Conservation (phyloP, 2,888 invertebrate species). For the Trimorus sp. region DNA sequence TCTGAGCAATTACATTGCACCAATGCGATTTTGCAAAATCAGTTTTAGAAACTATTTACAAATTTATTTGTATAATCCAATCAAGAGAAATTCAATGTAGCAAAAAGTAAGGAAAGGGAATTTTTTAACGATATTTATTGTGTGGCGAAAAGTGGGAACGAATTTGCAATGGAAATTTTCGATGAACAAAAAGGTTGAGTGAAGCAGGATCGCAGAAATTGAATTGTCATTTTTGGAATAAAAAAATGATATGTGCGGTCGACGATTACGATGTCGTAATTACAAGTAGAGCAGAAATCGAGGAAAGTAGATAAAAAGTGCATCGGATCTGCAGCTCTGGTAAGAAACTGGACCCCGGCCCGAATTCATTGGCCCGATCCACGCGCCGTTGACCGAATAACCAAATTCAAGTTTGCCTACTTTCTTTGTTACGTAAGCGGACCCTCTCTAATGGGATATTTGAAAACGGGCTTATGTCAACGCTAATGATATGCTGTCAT, state of each 20-base stretch:
- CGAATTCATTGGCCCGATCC: constrained; percentile 69
- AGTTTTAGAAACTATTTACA: no score
- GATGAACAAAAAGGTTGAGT: no score
- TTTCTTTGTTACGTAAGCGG: constrained; percentile 74
- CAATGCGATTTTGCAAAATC: no score
- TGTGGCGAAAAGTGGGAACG: no score
- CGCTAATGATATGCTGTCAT: constrained; percentile 37
- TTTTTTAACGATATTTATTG: no score
- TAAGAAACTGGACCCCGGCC: constrained; percentile 66
- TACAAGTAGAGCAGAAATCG: constrained; percentile 48
- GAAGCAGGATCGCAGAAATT: background rate
- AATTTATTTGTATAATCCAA: no score
- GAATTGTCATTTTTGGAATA: constrained; percentile 11
- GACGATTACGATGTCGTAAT: constrained; percentile 7
- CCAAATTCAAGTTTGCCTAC: constrained; percentile 79
- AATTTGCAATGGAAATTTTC: no score
- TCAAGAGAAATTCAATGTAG: no score
- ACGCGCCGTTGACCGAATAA: constrained; percentile 79
- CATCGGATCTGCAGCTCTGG: constrained; percentile 29
- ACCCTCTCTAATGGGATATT: constrained; percentile 49
- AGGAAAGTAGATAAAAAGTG: constrained; percentile 54
- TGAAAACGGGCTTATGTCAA: constrained; percentile 16
- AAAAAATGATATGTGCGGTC: constrained; percentile 5
- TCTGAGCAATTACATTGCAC: no score
- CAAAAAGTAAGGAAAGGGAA: no score